Percentiles rank a stretch among this genome's conserved stretches.
These are phyloP conservation scores for Pemphigus obesinymphae DNA, from an alignment of 1,140 invertebrate species.

Conservation along the genomic window DNA sequence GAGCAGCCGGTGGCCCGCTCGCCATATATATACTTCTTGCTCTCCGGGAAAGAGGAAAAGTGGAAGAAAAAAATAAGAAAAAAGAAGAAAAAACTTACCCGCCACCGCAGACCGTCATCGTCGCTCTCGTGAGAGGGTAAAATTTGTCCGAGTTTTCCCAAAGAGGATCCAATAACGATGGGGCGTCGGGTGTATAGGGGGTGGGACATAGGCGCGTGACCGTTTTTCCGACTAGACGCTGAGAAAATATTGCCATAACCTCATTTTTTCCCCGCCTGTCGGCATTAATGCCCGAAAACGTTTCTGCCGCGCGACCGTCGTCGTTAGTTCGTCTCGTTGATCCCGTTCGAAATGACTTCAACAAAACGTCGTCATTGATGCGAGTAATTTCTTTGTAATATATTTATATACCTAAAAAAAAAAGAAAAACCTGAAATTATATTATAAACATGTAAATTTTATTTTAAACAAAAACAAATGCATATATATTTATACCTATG, in stretches of 20 bases:
- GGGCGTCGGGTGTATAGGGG: background rate
- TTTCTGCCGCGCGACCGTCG: background rate
- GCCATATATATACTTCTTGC: too few species aligned
- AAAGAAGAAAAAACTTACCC: background rate
- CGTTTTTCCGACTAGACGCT: slow-evolving; percentile 32
- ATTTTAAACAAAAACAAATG: background rate
- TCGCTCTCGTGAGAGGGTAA: slow-evolving; percentile 28
- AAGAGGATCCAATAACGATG: background rate
- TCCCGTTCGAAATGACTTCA: slow-evolving; percentile 4
- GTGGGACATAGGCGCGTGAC: slow-evolving; percentile 1
- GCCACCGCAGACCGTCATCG: background rate
- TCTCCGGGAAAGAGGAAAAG: too few species aligned
- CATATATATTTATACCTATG: too few species aligned
- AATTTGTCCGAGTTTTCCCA: slow-evolving; percentile 35
- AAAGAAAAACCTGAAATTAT: background rate
- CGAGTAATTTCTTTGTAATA: background rate
- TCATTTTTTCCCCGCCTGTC: background rate
- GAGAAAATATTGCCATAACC: slow-evolving; percentile 34
- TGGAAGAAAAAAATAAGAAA: background rate
- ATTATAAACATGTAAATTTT: background rate
- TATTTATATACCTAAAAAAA: background rate
- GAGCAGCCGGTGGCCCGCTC: background rate
- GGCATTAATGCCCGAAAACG: slow-evolving; percentile 24
- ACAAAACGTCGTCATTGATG: background rate
- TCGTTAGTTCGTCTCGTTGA: too few species aligned